These are phyloP conservation scores for Ranitomeya imitator DNA, from an alignment of 2,113 vertebrate species.

Conservation along the genomic window DNA sequence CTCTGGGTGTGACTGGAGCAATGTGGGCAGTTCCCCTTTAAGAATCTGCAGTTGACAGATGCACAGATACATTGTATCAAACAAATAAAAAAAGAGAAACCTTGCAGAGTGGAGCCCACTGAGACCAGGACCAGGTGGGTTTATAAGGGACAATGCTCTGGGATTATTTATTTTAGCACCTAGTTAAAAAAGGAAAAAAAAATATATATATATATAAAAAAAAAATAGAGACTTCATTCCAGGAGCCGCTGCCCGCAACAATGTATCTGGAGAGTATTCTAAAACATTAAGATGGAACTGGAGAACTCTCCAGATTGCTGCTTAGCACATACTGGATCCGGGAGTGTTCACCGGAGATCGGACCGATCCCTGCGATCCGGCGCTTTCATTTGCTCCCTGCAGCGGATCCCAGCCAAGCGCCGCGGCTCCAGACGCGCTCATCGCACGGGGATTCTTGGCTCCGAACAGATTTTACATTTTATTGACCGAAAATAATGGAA, in stretches of 20 bases:
- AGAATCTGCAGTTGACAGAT: not conserved
- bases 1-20: not conserved
- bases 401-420: not conserved
- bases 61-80: not conserved
- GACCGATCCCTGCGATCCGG: too few relatives aligned
- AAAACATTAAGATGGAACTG: too few relatives aligned
- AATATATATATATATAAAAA: too few relatives aligned
- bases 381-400: not conserved
- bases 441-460: slow-evolving; percentile 6
- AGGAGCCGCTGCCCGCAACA: too few relatives aligned
- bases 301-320: too few relatives aligned
- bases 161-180: slow-evolving; percentile 35
- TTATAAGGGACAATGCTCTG: not conserved
- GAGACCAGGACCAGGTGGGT: slow-evolving; percentile 22
- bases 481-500: not conserved
- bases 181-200: not conserved
- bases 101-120: slow-evolving; percentile 10
- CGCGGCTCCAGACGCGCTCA: not conserved
- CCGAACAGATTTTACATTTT: not conserved
- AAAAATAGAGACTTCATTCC: too few relatives aligned
- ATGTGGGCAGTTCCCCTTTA: not conserved
- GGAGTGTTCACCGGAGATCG: too few relatives aligned
- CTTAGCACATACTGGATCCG: too few relatives aligned
- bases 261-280: too few relatives aligned
- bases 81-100: not conserved